These are phyloP conservation scores for Notothenia rossii DNA, from an alignment of 2,113 vertebrate species.

Conservation along the genomic window DNA sequence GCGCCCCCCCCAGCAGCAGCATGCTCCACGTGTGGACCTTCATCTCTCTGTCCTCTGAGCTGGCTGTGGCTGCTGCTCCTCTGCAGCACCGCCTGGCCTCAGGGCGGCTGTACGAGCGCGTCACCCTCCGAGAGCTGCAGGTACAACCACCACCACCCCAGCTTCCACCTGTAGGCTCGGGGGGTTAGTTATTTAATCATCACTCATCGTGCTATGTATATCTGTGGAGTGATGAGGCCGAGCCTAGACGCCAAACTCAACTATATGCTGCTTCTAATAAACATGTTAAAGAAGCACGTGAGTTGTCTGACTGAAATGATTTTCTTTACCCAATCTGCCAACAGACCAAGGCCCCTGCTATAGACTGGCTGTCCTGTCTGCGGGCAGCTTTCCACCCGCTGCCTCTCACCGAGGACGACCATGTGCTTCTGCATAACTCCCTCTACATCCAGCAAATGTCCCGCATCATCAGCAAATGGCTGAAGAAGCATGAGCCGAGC, in stretches of 20 bases:
- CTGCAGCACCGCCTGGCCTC: slow-evolving; percentile 77
- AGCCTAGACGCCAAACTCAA: no score
- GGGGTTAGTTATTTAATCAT: no score
- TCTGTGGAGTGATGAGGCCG: no score
- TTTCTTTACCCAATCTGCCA: slow-evolving; percentile 27
- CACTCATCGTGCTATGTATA: no score
- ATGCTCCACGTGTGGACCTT: slow-evolving; percentile 79
- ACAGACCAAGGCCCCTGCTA: slow-evolving; percentile 88
- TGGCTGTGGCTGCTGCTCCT: slow-evolving; percentile 83
- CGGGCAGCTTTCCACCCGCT: slow-evolving; percentile 86
- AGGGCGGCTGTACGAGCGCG: slow-evolving; percentile 82
- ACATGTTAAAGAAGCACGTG: no score
- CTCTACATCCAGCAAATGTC: slow-evolving; percentile 92
- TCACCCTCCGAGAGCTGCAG: slow-evolving; percentile 89
- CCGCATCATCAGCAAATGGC: slow-evolving; percentile 72
- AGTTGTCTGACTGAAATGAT: no score
- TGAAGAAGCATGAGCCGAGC: slow-evolving; percentile 54
- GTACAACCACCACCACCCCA: slow-evolving; percentile 61
- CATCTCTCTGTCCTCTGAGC: slow-evolving; percentile 88
- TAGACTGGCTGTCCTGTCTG: slow-evolving; percentile 91
- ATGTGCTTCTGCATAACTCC: slow-evolving; percentile 88
- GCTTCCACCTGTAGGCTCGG: no score
- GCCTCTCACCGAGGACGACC: slow-evolving; percentile 83
- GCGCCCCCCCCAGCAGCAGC: slow-evolving; percentile 58
- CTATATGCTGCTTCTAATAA: no score